Base-by-base conservation (phyloP, 1,140 invertebrate species). In the Antheraea pernyi region DNA sequence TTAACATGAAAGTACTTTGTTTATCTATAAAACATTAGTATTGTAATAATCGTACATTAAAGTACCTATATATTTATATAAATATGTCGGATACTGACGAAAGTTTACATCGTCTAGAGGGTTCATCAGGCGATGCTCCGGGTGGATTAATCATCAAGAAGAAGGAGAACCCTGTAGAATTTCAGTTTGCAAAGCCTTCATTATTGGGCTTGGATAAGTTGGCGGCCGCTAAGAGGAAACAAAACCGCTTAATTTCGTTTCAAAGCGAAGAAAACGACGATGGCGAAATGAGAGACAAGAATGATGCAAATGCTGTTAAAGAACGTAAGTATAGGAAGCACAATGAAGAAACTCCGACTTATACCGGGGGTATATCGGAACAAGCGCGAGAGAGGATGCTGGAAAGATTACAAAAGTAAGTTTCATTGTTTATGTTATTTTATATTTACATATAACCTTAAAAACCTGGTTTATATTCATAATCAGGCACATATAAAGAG, bases 91-190 rank as follows among this genome's bases (percentile, higher is more conserved):
- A 91, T 10, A 85, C 92, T 6, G 94, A 95, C 63, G 91, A 94
- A 77, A 92, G 91, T 73, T 81, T 98, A 66, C 96, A 98, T 93
- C 95, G 96, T 69, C 93, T 99, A 75, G 97, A 97, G 88, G 98
- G 97, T 9, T 95, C 93, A n/a, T 93, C 94, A n/a, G 93, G 93
- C 4, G 93, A 94, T 69, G 94, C 96, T 85, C 92, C 93, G 74
- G 97, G 97, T 18, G 97, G 98, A 46, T 93, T 99, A 59, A 95
- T 98, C 66, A 95, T 98, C 19, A 96, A 96, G 89, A 98, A 98
- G 84, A 95, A 95, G 79, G 91, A 94, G 19, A 93, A 93, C 65
- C 93, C 93, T 69, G 93, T 93, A 65, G 94, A 95, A 59, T 96
- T 97, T 82, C 98, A 98, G 92, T 95, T 96, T 77, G 96, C 97